Base-by-base conservation (phyloP, 2,797 vertebrate genomes). In the Euphonia xanthogaster region DNA sequence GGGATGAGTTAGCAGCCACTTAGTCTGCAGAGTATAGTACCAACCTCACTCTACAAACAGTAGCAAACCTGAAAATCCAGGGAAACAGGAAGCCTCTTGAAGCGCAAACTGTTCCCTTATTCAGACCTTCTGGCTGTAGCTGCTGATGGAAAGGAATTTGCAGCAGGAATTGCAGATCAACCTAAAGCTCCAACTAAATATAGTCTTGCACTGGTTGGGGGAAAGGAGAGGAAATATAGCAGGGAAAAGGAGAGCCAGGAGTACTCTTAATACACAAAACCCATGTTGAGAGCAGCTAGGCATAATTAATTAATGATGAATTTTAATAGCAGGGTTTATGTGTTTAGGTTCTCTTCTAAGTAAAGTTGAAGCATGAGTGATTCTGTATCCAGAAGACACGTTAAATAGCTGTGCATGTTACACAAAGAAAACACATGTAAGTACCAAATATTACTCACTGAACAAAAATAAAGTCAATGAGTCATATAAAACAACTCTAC, bases 131-230 rank as follows among this genome's bases (percentile, higher is more conserved):
- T 96, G 95, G 71, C 65, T 87, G 61, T 76, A 89, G 86, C 45
- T 92, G 95, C 87, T 94, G 94, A 97, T 83, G 72, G 94, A 97
- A 96, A 92, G 87, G 95, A 95, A 97, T 97, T 91, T 87, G 89
- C 96, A 93, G 67, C 0, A 20, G 93, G 94, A 96, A 94, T 92
- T 93, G 81, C 61, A 90, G 78, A 87, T 80, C 63, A 77, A 67
- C 67, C 65, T 74, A 76, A 89, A 89, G 79, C 81, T 95, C 74
- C 78, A 58, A 71, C 93, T 93, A 94, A 95, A 96, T 95, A 93
- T 85, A 92, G 81, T 40, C 48, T 79, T 66, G 53, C n/a, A 60
- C 20, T 45, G 30, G 33, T 23, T 35, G 3, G 4, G 30, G 28
- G 40, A 17, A 76, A 81, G 45, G 53, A 91, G 22, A 23, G 37